Conservation (phyloP, 1,140 invertebrate genomes). For the Drosophila kanapiae region DNA sequence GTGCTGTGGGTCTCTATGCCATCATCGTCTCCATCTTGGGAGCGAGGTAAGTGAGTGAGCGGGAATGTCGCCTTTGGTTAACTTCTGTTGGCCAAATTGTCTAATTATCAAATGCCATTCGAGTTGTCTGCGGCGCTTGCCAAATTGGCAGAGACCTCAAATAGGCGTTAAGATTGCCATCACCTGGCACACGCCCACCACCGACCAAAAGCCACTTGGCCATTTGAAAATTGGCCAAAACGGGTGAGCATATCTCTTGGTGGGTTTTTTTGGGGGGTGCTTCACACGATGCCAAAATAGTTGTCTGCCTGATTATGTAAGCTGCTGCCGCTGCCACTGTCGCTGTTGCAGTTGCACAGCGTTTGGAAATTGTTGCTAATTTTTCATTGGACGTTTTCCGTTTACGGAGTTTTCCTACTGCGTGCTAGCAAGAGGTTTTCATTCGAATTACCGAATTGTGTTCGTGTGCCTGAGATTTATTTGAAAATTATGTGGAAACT, state of each 20-base stretch:
- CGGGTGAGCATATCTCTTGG: background rate
- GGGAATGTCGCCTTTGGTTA: slow-evolving; percentile 21
- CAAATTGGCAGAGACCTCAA: slow-evolving; percentile 57
- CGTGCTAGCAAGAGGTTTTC: slow-evolving; percentile 42
- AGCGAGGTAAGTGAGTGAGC: background rate
- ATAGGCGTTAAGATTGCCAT: slow-evolving; percentile 55
- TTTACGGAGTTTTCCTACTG: slow-evolving; percentile 52
- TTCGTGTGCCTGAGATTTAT: slow-evolving; percentile 67
- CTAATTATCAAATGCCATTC: slow-evolving; percentile 56
- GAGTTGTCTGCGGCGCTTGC: slow-evolving; percentile 24
- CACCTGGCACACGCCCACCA: slow-evolving; percentile 53
- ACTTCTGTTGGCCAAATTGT: slow-evolving; percentile 43
- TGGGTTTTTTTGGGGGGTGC: slow-evolving; percentile 1
- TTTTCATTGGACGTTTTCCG: slow-evolving; percentile 56
- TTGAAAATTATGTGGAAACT: slow-evolving; percentile 63
- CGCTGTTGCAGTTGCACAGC: slow-evolving; percentile 36
- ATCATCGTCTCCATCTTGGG: background rate
- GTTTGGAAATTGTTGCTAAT: slow-evolving; percentile 65
- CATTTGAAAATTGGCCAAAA: slow-evolving; percentile 54
- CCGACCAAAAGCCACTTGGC: slow-evolving; percentile 14
- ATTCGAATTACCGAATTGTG: slow-evolving; percentile 59
- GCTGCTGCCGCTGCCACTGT: slow-evolving; percentile 11
- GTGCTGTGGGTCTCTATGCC: slow-evolving; percentile 46
- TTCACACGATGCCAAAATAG: slow-evolving; percentile 56
- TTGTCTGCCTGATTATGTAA: slow-evolving; percentile 67